Conservation (phyloP, 1,140 invertebrate genomes). For the Drosophila sturtevanti region DNA sequence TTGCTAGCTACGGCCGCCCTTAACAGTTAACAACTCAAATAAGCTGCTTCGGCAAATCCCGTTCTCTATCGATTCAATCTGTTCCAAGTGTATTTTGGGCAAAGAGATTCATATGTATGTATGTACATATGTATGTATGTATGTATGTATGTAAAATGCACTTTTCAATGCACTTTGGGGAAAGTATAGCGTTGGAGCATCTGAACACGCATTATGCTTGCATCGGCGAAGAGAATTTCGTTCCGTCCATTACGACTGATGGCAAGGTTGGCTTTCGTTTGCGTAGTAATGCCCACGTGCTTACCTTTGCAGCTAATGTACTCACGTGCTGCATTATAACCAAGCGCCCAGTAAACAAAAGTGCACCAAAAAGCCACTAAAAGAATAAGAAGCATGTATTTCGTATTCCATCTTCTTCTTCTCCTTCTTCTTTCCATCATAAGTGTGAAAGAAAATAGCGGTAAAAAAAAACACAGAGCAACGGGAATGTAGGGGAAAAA, state of each 20-base stretch:
- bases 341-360: slow-evolving; percentile 38
- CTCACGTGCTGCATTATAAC: slow-evolving; percentile 26
- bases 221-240: neutral
- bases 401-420: neutral
- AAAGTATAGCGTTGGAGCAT: neutral
- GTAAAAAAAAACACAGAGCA: slow-evolving; percentile 41
- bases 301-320: slow-evolving; percentile 47
- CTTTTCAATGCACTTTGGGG: slow-evolving; percentile 14
- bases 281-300: slow-evolving; percentile 46
- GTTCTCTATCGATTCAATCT: neutral
- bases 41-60: slow-evolving; percentile 25
- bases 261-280: slow-evolving; percentile 49
- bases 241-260: slow-evolving; percentile 28
- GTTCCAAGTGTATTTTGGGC: slow-evolving; percentile 3
- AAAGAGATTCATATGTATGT: neutral
- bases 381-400: slow-evolving; percentile 41
- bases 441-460: slow-evolving; percentile 1
- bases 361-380: slow-evolving; percentile 50
- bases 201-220: neutral
- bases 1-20: slow-evolving; percentile 10
- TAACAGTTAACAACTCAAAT: slow-evolving; percentile 50
- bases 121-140: no score
- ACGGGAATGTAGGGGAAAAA: slow-evolving; percentile 33
- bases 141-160: slow-evolving; percentile 5
- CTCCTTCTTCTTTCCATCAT: slow-evolving; percentile 19